A percentile compares a stretch with the other conserved stretches of the same genome.
These are phyloP conservation scores for Cricetomys ansorgei DNA, from an alignment of 2,113 vertebrate genomes.

Conservation along the genomic window DNA sequence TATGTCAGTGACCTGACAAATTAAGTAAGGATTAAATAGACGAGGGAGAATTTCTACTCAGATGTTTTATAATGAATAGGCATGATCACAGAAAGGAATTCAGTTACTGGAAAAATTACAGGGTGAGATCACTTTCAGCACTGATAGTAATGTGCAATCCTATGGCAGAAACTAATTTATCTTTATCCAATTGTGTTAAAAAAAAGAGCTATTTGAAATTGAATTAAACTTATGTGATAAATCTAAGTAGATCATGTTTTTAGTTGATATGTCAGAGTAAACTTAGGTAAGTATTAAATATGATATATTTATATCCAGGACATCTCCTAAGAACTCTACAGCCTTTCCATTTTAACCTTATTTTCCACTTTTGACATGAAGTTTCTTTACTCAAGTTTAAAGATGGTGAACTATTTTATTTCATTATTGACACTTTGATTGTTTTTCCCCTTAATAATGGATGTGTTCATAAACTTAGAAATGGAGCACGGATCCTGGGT, in stretches of 20 bases:
- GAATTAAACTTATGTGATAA: not conserved
- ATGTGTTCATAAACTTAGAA: not conserved
- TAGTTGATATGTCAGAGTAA: not conserved
- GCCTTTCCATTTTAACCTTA: conserved; percentile 14
- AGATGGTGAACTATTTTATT: not conserved
- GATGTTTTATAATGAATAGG: conserved; percentile 24
- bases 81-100: not conserved
- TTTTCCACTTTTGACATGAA: not conserved
- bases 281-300: not conserved
- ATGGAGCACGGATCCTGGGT: not conserved
- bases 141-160: not conserved
- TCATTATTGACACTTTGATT: not conserved
- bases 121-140: not conserved
- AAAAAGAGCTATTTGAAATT: not conserved
- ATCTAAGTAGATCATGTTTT: not conserved
- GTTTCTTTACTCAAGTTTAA: not conserved
- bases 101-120: not conserved
- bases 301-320: not conserved
- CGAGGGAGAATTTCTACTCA: not conserved
- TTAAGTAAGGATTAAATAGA: not conserved
- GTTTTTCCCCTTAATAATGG: not conserved
- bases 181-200: not conserved
- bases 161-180: not conserved
- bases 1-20: not conserved
- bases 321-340: conserved; percentile 5